A percentile compares a stretch with the other conserved stretches of the same genome.
These are phyloP conservation scores for Pholis gunnellus DNA, from an alignment of 2,113 vertebrate genomes.

Conservation along the genomic window DNA sequence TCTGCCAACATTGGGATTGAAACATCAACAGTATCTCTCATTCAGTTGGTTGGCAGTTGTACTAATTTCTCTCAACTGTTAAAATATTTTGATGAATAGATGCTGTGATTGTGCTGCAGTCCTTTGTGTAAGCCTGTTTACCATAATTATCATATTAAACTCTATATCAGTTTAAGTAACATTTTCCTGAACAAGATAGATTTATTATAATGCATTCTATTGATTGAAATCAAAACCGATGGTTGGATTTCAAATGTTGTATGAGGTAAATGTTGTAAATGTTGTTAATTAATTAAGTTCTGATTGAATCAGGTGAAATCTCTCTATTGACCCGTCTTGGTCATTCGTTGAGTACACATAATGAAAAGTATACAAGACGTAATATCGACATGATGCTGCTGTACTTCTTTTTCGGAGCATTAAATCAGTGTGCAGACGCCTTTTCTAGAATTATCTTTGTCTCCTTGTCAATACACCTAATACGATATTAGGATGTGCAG, in stretches of 20 bases:
- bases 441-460: no score
- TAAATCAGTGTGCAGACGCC: no score
- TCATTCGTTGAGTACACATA: neutral
- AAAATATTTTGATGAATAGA: neutral
- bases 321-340: neutral
- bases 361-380: neutral
- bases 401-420: no score
- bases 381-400: neutral
- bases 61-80: neutral
- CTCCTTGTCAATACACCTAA: no score
- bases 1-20: neutral
- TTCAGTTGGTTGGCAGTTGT: neutral
- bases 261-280: neutral
- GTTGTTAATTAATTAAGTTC: neutral
- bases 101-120: neutral
- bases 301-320: neutral
- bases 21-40: neutral
- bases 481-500: no score
- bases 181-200: neutral
- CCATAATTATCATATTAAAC: neutral
- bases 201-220: neutral
- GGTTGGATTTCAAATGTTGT: neutral
- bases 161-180: neutral
- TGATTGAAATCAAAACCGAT: neutral
- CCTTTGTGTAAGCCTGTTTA: neutral